Evolutionary conservation across 1,140 invertebrate species (phyloP).

Genomic region (Drosophila rufa): DNA sequence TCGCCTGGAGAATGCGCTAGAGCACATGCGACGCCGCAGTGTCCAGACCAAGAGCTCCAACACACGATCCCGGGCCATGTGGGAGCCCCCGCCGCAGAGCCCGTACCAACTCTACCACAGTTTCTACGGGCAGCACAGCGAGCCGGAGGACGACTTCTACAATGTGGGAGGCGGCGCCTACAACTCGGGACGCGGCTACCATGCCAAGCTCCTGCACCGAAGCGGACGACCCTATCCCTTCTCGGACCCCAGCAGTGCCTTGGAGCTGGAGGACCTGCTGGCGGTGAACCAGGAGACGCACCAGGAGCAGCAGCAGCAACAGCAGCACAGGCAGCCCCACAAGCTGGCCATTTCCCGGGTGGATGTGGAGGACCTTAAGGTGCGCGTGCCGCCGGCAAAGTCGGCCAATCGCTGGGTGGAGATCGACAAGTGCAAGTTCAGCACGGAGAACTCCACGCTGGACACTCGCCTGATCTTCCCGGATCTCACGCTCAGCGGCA

Average conservation of each 20-base stretch:
- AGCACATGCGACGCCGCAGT: constrained; percentile 86
- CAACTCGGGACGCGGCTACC: constrained; percentile 64
- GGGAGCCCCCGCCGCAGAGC: constrained; percentile 82
- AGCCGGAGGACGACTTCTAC: constrained; percentile 77
- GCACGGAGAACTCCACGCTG: constrained; percentile 90
- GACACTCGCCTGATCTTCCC: constrained; percentile 91
- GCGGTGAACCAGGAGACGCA: constrained; percentile 48
- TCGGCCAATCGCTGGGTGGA: constrained; percentile 87
- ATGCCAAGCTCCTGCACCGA: constrained; percentile 64
- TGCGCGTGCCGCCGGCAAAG: constrained; percentile 86
- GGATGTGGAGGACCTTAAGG: constrained; percentile 86
- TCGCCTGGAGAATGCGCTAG: constrained; percentile 86
- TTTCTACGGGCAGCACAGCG: constrained; percentile 82
- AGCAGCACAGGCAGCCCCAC: constrained; percentile 66
- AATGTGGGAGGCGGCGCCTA: constrained; percentile 44
- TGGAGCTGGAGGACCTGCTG: constrained; percentile 69
- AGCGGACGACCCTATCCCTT: constrained; percentile 53
- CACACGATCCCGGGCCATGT: constrained; percentile 63
- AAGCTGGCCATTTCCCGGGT: constrained; percentile 73
- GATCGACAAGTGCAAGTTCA: constrained; percentile 91
- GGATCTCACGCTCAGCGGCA: constrained; percentile 91
- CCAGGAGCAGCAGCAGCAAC: constrained; percentile 46
- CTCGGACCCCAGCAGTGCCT: constrained; percentile 28
- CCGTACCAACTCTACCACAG: constrained; percentile 87
- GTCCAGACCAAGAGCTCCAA: constrained; percentile 64